Evolutionary conservation across 2,113 vertebrate genomes (phyloP), one percentile per base, ranked within the genome.

Genomic region (Chaetops frenatus): DNA sequence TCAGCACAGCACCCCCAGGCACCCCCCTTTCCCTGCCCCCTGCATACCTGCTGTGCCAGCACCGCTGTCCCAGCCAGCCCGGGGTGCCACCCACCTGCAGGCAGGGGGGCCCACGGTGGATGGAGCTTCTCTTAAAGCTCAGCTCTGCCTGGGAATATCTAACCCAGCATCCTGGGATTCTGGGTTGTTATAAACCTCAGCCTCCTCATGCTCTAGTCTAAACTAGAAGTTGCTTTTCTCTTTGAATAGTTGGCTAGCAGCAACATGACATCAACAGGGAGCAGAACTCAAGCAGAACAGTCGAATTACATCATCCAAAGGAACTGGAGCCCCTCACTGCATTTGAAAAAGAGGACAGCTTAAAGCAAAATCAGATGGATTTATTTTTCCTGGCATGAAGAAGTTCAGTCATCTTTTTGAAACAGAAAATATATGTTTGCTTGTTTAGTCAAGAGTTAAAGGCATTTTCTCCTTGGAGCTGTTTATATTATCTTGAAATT

Each of bases 351-450:
- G 82, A 92, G 12, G 81, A 95, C 67, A 72, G 79, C 74, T 95
- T 95, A 95, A 96, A 96, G 85, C 79, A 93, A 93, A 95, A 93
- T 95, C 85, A 94, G 85, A 96, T 86, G 92, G 71, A 96, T 95
- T 96, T 96, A 77, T 95, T 96, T 94, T 93, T 94, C 94, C 95
- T 95, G 90, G 92, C 96, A 95, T 7, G 1, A 82, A 57, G n/a
- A 38, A 69, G 29, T 67, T 92, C 78, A 95, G 70, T 72, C 90
- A 96, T 93, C 62, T 72, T 91, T 95, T 69, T 94, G 82, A 94
- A 96, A 93, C 20, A 90, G 48, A 94, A 94, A 77, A 92, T 88
- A 86, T 38, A 93, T 9, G 4, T 90, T 92, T 88, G 81, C 85
- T 90, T 95, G 88, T 94, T 96, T 82, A 88, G 85, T 82, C 92